phyloP scores from a whole-genome alignment of 1,140 invertebrate genomes.

The Belonocnema kinseyi region DNA sequence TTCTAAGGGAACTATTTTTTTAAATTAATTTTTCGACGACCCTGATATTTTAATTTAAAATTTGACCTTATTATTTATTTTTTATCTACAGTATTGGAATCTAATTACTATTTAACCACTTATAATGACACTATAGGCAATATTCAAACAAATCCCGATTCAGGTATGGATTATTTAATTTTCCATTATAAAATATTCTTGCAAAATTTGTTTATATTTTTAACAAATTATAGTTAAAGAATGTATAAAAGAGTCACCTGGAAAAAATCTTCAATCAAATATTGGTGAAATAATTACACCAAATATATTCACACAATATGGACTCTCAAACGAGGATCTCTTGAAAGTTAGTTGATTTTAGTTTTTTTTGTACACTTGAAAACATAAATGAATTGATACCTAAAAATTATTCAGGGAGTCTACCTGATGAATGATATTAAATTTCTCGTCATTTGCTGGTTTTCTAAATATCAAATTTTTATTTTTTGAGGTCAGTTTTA shows the following conservation, averaged over 20 bases:
- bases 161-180: not conserved
- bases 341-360: conserved; percentile 33
- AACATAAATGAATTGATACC: too few species aligned
- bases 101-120: conserved; percentile 31
- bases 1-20: too few species aligned
- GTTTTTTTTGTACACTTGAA: too few species aligned
- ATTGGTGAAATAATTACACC: conserved; percentile 33
- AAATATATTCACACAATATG: conserved; percentile 40
- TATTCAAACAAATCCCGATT: not conserved
- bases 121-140: conserved; percentile 34
- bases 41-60: not conserved
- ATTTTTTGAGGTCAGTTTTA: too few species aligned
- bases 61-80: not conserved
- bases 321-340: conserved; percentile 34
- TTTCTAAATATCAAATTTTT: too few species aligned
- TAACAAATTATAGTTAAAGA: not conserved
- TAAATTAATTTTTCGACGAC: too few species aligned
- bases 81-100: not conserved
- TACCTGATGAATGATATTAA: too few species aligned
- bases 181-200: not conserved
- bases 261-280: conserved; percentile 33
- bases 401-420: too few species aligned
- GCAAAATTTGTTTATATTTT: not conserved
- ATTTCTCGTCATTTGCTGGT: too few species aligned
- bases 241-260: not conserved